phyloP scores from a whole-genome alignment of 2,888 invertebrate genomes.

The Agrotis clavis region DNA sequence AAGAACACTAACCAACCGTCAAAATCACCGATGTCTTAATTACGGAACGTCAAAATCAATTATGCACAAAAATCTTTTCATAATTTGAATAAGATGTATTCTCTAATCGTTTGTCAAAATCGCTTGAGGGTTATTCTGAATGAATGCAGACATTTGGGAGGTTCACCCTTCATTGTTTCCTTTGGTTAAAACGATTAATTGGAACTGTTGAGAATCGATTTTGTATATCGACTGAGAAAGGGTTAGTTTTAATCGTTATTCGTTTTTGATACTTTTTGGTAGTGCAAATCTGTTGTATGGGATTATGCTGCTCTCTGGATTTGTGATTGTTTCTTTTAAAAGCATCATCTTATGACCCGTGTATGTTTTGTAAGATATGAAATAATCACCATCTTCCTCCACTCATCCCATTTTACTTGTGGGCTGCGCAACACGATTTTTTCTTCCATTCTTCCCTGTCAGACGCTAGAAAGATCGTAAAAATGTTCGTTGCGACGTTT shows the following conservation, averaged over 20 bases:
- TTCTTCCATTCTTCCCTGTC: no score
- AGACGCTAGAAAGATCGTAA: no score
- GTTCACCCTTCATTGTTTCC: constrained; percentile 64
- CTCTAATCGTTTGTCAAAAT: constrained; percentile 80
- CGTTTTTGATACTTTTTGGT: not conserved
- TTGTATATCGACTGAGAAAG: constrained; percentile 44
- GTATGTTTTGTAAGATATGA: no score
- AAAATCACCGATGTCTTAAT: constrained; percentile 68
- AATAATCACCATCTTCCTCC: no score
- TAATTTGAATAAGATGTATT: constrained; percentile 87
- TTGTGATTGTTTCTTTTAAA: no score
- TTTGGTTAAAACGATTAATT: constrained; percentile 64
- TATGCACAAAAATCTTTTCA: constrained; percentile 77
- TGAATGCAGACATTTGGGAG: constrained; percentile 58
- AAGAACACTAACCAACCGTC: constrained; percentile 78
- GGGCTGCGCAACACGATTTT: no score
- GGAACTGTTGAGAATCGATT: constrained; percentile 56
- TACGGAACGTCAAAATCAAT: constrained; percentile 84
- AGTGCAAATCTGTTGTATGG: no score
- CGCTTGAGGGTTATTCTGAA: constrained; percentile 67
- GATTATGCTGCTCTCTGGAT: no score
- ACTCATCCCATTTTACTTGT: no score
- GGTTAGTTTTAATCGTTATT: constrained; percentile 28
- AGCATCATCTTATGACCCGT: no score
- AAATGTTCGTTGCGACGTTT: no score